phyloP scores from a whole-genome alignment of 2,113 vertebrate species.

The Dicentrarchus labrax region DNA sequence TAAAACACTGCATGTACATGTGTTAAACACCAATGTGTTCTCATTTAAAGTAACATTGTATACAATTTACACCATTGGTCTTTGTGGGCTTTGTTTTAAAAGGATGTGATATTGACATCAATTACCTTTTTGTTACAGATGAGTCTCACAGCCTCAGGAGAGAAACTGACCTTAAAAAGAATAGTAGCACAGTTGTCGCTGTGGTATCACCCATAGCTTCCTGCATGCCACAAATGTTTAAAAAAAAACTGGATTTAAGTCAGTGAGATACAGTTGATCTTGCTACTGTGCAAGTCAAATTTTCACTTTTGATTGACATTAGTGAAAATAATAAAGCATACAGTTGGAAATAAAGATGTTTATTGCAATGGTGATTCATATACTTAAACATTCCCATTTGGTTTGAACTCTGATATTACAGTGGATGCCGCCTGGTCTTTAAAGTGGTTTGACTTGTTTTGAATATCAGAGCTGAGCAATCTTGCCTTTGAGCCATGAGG shows the following conservation, averaged over 20 bases:
- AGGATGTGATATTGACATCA: not conserved
- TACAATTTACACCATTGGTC: not conserved
- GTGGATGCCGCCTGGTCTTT: not conserved
- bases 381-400: not conserved
- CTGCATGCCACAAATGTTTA: not conserved
- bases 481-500: conserved; percentile 28
- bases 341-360: not conserved
- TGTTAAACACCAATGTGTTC: not conserved
- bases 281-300: too few species aligned
- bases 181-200: not conserved
- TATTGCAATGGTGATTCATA: not conserved
- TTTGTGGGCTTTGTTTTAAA: not conserved
- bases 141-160: conserved; percentile 39
- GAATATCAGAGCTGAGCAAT: not conserved
- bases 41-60: not conserved
- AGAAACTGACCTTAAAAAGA: conserved; percentile 26
- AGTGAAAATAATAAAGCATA: not conserved
- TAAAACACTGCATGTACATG: not conserved
- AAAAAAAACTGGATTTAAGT: not conserved
- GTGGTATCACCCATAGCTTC: not conserved
- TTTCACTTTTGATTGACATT: not conserved
- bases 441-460: conserved; percentile 55
- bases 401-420: not conserved
- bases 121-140: not conserved
- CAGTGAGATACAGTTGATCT: not conserved